Conservation (phyloP, 2,113 vertebrate genomes). For the Ancistrus triradiatus region DNA sequence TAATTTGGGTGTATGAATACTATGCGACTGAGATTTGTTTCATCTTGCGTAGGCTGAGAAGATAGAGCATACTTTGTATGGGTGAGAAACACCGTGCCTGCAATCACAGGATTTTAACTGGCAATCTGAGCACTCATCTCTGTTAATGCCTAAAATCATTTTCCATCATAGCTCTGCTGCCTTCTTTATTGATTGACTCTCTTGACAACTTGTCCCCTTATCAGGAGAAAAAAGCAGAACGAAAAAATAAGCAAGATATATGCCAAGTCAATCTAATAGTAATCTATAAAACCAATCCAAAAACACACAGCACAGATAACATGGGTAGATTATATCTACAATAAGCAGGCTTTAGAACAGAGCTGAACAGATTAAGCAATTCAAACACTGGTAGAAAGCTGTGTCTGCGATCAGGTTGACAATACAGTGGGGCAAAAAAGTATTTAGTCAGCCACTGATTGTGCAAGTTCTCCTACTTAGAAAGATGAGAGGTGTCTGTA, state of each 20-base stretch:
- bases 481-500: too few species aligned
- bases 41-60: not conserved
- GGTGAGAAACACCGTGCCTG: conserved; percentile 18
- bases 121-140: conserved; percentile 27
- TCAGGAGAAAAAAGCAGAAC: conserved; percentile 8
- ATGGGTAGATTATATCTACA: too few species aligned
- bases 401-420: too few species aligned
- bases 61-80: conserved; percentile 23
- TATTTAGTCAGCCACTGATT: too few species aligned
- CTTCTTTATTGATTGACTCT: conserved; percentile 33
- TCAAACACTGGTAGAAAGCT: too few species aligned
- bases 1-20: conserved; percentile 31
- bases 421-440: too few species aligned
- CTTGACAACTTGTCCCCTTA: conserved; percentile 19
- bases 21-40: conserved; percentile 10
- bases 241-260: conserved; percentile 28
- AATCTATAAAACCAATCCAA: conserved; percentile 9
- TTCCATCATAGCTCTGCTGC: conserved; percentile 23
- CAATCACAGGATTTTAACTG: conserved; percentile 29
- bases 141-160: conserved; percentile 25
- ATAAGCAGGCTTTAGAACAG: too few species aligned
- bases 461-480: too few species aligned
- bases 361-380: too few species aligned
- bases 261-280: conserved; percentile 2
- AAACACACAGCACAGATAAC: not conserved